Evolutionary conservation across 1,140 invertebrate genomes (phyloP).

Genomic region (Pseudomyrmex flavicornis): DNA sequence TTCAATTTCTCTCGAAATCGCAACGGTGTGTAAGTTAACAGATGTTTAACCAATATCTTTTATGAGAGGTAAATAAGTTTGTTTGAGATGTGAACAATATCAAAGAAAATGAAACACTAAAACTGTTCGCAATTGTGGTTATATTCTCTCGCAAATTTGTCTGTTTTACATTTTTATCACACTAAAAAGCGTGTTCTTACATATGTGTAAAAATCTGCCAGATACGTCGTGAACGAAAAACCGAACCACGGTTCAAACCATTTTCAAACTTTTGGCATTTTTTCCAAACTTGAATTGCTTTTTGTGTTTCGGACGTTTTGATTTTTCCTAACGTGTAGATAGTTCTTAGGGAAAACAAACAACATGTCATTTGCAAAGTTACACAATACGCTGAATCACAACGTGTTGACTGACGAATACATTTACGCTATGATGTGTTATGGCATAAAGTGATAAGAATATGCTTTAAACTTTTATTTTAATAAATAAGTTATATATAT

Average conservation of each 20-base stretch:
- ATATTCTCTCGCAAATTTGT: too few relatives aligned
- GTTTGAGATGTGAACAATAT: neutral
- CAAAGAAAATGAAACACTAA: too few relatives aligned
- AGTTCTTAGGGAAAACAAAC: neutral
- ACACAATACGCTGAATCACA: neutral
- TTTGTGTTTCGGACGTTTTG: neutral
- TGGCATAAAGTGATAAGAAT: neutral
- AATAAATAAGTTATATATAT: neutral
- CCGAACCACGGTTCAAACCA: neutral
- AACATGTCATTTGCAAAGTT: constrained; percentile 9
- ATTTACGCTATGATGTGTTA: neutral
- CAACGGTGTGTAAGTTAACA: neutral
- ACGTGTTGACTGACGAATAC: neutral
- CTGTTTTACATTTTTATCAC: too few relatives aligned
- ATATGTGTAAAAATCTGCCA: too few relatives aligned
- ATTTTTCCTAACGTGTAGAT: neutral
- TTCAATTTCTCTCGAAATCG: constrained; percentile 5
- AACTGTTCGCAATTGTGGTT: too few relatives aligned
- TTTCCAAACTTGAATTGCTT: too few relatives aligned
- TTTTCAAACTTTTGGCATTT: constrained; percentile 30
- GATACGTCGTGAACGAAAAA: too few relatives aligned
- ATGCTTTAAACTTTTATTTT: neutral
- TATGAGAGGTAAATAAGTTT: constrained; percentile 18
- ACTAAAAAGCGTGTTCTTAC: too few relatives aligned
- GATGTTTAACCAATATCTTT: neutral